These are phyloP conservation scores for Momotus momota DNA, from an alignment of 2,797 vertebrate species.

Conservation along the genomic window DNA sequence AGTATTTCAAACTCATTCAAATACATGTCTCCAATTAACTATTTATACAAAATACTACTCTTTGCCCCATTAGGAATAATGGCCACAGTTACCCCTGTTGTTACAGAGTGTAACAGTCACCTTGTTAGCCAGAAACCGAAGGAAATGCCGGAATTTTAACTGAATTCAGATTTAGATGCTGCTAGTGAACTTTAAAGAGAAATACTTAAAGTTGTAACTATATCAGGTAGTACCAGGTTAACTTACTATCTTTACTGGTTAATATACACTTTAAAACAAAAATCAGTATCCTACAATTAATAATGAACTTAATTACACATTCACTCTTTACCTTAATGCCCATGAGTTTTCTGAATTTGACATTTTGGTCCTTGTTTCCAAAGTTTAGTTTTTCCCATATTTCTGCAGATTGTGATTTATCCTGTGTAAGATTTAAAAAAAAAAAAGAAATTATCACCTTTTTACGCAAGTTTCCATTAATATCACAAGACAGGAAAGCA, in stretches of 20 bases:
- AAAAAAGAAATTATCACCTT: not conserved
- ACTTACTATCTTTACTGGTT: not conserved
- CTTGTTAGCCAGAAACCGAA: not conserved
- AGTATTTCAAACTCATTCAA: not conserved
- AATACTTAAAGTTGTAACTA: not conserved
- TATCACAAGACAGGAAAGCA: not conserved
- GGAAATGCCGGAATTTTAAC: not conserved
- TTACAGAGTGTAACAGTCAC: not conserved
- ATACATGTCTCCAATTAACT: not conserved
- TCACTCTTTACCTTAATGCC: slow-evolving; percentile 92
- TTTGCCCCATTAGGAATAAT: not conserved
- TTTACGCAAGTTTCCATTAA: accelerated
- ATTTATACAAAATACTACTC: not conserved
- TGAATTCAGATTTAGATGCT: not conserved
- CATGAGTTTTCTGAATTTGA: slow-evolving; percentile 99
- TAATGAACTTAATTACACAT: not conserved
- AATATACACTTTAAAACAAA: not conserved
- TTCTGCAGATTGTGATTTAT: slow-evolving; percentile 97
- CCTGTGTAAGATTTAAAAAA: slow-evolving; percentile 76
- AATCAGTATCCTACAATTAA: not conserved
- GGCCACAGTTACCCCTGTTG: not conserved
- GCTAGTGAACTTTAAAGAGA: not conserved
- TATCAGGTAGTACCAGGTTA: not conserved
- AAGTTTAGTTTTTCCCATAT: slow-evolving; percentile 99
- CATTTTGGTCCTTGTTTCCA: slow-evolving; percentile 99